These are phyloP conservation scores for Dynastes tityus DNA, from an alignment of 2,888 invertebrate species.

Conservation along the genomic window DNA sequence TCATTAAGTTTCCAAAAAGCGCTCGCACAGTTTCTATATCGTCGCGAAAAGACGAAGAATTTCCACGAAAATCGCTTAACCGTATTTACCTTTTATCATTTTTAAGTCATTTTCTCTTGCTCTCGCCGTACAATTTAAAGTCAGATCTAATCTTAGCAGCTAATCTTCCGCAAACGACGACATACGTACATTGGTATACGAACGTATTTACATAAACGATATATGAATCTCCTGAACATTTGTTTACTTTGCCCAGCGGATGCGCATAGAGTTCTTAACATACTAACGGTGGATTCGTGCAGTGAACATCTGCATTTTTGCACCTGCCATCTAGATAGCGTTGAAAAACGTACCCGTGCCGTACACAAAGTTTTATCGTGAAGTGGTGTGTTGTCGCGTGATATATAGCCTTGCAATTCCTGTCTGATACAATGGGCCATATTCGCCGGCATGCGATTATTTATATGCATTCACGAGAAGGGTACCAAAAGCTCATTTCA, in stretches of 20 bases:
- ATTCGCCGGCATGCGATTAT: no score
- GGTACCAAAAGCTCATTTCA: no score
- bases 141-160: constrained; percentile 9
- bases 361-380: constrained; percentile 14
- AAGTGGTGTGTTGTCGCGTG: background rate
- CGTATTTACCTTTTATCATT: background rate
- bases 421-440: no score
- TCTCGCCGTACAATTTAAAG: background rate
- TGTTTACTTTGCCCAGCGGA: constrained; percentile 23
- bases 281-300: constrained; percentile 42
- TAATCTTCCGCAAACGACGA: constrained; percentile 26
- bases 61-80: background rate
- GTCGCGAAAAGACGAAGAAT: background rate
- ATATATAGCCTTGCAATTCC: background rate
- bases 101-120: background rate
- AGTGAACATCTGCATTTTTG: constrained; percentile 50
- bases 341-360: constrained; percentile 31
- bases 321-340: constrained; percentile 45
- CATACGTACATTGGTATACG: background rate
- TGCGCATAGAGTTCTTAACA: constrained; percentile 27
- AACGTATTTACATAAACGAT: constrained; percentile 44
- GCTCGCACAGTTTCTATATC: background rate
- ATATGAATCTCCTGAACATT: constrained; percentile 28
- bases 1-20: no score
- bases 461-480: no score